Conservation (phyloP, 1,140 invertebrate genomes). For the Pogonognathellus flavescens region DNA sequence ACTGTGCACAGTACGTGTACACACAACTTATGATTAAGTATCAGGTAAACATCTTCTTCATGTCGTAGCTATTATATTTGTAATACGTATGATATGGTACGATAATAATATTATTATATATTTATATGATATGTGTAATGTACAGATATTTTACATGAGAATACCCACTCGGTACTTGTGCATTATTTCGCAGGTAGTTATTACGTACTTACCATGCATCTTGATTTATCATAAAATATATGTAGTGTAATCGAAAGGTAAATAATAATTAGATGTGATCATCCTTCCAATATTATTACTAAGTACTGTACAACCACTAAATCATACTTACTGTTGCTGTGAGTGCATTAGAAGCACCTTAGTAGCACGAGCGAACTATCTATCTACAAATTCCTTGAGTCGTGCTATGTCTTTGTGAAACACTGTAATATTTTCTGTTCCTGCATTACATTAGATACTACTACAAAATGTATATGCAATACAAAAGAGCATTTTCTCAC, state of each 20-base stretch:
- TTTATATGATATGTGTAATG: background rate
- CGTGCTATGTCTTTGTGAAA: background rate
- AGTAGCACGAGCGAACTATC: slow-evolving; percentile 20
- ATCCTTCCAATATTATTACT: slow-evolving; percentile 18
- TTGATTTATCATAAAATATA: slow-evolving; percentile 32
- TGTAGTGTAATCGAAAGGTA: slow-evolving; percentile 29
- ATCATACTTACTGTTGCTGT: slow-evolving; percentile 46
- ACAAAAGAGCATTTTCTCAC: too few relatives aligned
- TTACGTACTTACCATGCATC: slow-evolving; percentile 49
- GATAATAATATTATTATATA: slow-evolving; percentile 11
- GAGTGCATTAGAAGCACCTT: slow-evolving; percentile 45
- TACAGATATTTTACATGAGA: slow-evolving; percentile 51
- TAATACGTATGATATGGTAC: slow-evolving; percentile 17
- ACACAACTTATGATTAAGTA: slow-evolving; percentile 34
- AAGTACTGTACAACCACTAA: slow-evolving; percentile 11
- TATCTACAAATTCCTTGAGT: slow-evolving; percentile 25
- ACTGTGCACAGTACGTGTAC: background rate
- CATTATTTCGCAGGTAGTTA: slow-evolving; percentile 47
- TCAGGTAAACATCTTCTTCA: slow-evolving; percentile 50
- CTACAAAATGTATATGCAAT: too few relatives aligned
- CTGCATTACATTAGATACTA: background rate
- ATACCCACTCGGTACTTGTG: slow-evolving; percentile 52
- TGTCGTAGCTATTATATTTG: slow-evolving; percentile 40
- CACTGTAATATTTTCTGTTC: background rate
- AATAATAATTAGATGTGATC: slow-evolving; percentile 48